Evolutionary conservation across 23 tunicate genomes (phyloP), one percentile per base, ranked within the genome.

Genomic region (Phallusia fumigata): DNA sequence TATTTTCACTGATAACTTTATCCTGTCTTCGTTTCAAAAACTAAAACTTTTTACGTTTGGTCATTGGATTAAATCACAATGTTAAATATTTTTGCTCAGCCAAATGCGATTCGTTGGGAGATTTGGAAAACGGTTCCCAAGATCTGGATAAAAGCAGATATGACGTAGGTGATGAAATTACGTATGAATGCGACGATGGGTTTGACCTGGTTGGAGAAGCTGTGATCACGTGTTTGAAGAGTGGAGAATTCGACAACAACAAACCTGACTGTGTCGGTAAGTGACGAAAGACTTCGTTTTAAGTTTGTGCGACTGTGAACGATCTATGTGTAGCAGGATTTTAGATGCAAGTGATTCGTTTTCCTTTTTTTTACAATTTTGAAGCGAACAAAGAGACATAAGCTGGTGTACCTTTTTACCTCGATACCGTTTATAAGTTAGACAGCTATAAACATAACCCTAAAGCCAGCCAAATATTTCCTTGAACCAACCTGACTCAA

Each of bases 141-240:
- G 52, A 36, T 33, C 80, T 79, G 44, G 73, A 83, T 19, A 32
- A 26, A 0, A 15, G 24, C 0, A 36, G 26, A 36, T 83, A 83
- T 49, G 53, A 35, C 31, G 65, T 36, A 19, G 86, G 86, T 31
- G 80, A 74, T 28, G 32, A 65, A 24, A 22, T 83, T 30, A 74
- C 52, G 22, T 83, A 83, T 34, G 76, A 45, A 32, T 83, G 86
- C 31, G 40, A 74, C 33, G 80, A 45, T 10, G 86, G 86, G 22
- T 83, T 16, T 35, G 65, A 36, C 8, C 18, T 83, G 31, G 31
- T 30, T 32, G 86, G 86, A 0, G 33, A 44, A 8, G 32, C 36
- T 0, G 47, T 65, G 2, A 18, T 65, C 33, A 45, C 64, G 18
- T 83, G 86, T 33, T 36, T 0, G 11, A 53, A 49, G 0, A 8